Evolutionary conservation across 1,140 invertebrate species (phyloP).

Genomic region (Homarus americanus): DNA sequence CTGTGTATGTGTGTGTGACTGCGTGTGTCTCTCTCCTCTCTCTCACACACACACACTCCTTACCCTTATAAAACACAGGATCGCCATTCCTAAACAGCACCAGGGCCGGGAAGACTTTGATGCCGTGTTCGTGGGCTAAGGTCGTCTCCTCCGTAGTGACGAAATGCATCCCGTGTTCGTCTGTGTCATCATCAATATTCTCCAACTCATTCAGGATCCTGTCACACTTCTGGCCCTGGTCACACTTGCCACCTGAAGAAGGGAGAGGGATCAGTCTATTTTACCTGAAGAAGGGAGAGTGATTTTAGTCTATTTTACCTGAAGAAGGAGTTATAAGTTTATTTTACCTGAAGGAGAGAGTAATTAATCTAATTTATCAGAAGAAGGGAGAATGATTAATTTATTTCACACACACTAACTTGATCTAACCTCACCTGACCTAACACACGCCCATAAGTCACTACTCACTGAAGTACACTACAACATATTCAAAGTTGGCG

Average conservation of each 20-base stretch:
- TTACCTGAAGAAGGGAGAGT: no score
- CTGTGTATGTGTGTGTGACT: not conserved
- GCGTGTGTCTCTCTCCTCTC: no score
- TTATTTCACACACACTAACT: no score
- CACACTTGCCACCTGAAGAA: slow-evolving; percentile 88
- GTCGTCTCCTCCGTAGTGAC: slow-evolving; percentile 88
- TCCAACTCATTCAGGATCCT: slow-evolving; percentile 91
- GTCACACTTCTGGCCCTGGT: slow-evolving; percentile 89
- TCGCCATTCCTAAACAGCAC: slow-evolving; percentile 92
- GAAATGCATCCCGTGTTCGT: slow-evolving; percentile 95
- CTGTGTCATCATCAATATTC: slow-evolving; percentile 95
- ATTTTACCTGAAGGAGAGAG: no score
- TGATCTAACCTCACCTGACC: no score
- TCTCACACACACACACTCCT: slow-evolving; percentile 47
- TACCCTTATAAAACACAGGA: slow-evolving; percentile 84
- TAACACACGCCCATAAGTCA: not conserved
- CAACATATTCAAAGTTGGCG: slow-evolving; percentile 94
- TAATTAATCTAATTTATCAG: no score
- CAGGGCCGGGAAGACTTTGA: slow-evolving; percentile 90
- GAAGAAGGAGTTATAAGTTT: no score
- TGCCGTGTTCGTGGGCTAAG: slow-evolving; percentile 86
- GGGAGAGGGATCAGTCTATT: no score
- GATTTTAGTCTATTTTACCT: no score
- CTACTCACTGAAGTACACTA: slow-evolving; percentile 91
- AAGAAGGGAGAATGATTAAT: no score